Evolutionary conservation across 2,888 invertebrate genomes (phyloP).

Genomic region (Cactoblastis cactorum): DNA sequence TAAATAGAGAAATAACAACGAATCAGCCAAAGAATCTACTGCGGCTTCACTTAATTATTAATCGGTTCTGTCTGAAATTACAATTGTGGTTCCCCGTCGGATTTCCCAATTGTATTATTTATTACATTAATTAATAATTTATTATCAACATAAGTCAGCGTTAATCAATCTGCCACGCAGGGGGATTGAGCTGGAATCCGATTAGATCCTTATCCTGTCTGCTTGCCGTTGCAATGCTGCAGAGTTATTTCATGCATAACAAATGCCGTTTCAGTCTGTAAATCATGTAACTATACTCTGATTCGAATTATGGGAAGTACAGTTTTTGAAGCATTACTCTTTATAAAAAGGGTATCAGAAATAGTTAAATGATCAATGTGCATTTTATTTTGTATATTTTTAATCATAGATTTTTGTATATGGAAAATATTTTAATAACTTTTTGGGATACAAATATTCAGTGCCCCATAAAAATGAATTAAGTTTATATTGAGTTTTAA

Average conservation of each 20-base stretch:
- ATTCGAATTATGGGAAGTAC: neutral
- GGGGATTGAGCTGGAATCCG: conserved; percentile 23
- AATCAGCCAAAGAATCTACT: neutral
- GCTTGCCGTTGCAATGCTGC: conserved; percentile 9
- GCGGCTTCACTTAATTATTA: neutral
- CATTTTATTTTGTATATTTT: too few species aligned
- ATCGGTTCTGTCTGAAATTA: neutral
- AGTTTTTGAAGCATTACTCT: too few species aligned
- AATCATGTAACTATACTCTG: neutral
- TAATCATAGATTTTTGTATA: too few species aligned
- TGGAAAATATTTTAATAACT: too few species aligned
- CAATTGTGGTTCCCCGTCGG: neutral
- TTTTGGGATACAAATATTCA: too few species aligned
- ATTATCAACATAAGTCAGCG: neutral
- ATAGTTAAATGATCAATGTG: too few species aligned
- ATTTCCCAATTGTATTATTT: conserved; percentile 1
- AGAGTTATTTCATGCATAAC: neutral
- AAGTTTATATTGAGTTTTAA: too few species aligned
- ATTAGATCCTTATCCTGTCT: conserved; percentile 19
- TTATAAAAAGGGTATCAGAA: too few species aligned
- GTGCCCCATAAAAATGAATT: too few species aligned
- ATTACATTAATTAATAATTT: neutral
- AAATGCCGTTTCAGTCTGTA: neutral
- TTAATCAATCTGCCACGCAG: conserved; percentile 22
- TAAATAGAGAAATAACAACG: too few species aligned